These are phyloP conservation scores for Theristus sp. DNA, from an alignment of 2,888 invertebrate species.

Conservation along the genomic window DNA sequence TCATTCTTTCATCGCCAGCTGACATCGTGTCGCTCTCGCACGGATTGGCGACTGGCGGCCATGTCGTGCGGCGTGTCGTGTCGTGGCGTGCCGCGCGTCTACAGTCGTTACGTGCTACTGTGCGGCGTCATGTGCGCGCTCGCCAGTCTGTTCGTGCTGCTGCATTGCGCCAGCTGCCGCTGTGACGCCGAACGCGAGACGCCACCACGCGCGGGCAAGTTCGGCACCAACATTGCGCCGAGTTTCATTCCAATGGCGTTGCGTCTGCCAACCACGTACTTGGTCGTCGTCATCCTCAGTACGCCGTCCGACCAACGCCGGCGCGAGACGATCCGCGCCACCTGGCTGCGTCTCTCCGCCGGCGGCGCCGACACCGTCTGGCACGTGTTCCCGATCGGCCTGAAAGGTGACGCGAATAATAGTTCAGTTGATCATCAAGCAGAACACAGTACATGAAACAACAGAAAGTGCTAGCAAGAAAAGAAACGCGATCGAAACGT, in stretches of 20 bases:
- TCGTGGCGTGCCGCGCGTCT: not conserved
- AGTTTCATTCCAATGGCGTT: not conserved
- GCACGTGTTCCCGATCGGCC: not conserved
- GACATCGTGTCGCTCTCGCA: too few relatives aligned
- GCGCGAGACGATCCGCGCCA: not conserved
- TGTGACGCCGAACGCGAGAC: too few relatives aligned
- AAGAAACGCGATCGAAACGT: too few relatives aligned
- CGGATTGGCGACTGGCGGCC: too few relatives aligned
- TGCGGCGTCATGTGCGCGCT: not conserved
- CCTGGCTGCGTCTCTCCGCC: not conserved
- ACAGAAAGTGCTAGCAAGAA: too few relatives aligned
- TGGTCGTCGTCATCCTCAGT: not conserved
- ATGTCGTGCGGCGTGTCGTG: not conserved
- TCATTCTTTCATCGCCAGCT: too few relatives aligned
- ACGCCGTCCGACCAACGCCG: not conserved
- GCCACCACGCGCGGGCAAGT: not conserved
- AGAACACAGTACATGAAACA: too few relatives aligned
- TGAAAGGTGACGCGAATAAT: too few relatives aligned
- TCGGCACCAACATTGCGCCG: not conserved
- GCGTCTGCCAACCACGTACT: not conserved
- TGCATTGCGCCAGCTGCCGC: not conserved
- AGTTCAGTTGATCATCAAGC: too few relatives aligned
- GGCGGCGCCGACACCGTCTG: not conserved
- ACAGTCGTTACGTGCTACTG: not conserved
- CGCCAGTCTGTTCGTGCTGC: not conserved